Percentiles rank a stretch among this genome's conserved stretches.
These are phyloP conservation scores for Sebastes hubbsi DNA, from an alignment of 2,797 vertebrate species.

Conservation along the genomic window DNA sequence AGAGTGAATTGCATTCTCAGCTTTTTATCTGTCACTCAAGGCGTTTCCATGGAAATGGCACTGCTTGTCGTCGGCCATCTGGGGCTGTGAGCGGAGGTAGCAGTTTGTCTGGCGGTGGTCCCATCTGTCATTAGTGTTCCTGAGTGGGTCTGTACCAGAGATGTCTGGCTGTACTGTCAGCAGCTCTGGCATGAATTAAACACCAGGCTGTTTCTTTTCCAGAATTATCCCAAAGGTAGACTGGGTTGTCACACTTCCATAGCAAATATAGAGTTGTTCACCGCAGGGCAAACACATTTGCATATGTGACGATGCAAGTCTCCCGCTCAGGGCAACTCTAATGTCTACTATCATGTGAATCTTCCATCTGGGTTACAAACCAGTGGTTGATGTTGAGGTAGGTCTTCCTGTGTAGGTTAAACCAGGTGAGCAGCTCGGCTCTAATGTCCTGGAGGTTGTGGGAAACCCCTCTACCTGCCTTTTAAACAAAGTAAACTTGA, in stretches of 20 bases:
- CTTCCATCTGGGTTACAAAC: slow-evolving; percentile 16
- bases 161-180: slow-evolving; percentile 13
- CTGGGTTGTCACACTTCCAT: slow-evolving; percentile 5
- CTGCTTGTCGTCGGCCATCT: slow-evolving; percentile 30
- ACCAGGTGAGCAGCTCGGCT: neutral
- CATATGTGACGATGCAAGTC: neutral
- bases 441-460: neutral
- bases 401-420: neutral
- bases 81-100: slow-evolving; percentile 22
- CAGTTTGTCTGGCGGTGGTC: slow-evolving; percentile 37
- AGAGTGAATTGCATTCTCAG: slow-evolving; percentile 89
- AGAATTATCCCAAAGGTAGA: slow-evolving; percentile 10
- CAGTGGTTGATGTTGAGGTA: neutral
- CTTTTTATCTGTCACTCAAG: slow-evolving; percentile 51
- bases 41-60: slow-evolving; percentile 37
- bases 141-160: slow-evolving; percentile 9
- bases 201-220: slow-evolving; percentile 17
- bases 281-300: slow-evolving; percentile 5
- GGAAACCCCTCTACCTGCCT: neutral
- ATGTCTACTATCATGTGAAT: slow-evolving; percentile 17
- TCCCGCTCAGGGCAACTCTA: neutral
- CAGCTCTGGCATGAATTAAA: slow-evolving; percentile 29
- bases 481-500: neutral
- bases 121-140: slow-evolving; percentile 49
- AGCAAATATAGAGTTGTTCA: slow-evolving; percentile 17